Conservation (phyloP, 2,888 invertebrate species). For the Lochmaea capreae region DNA sequence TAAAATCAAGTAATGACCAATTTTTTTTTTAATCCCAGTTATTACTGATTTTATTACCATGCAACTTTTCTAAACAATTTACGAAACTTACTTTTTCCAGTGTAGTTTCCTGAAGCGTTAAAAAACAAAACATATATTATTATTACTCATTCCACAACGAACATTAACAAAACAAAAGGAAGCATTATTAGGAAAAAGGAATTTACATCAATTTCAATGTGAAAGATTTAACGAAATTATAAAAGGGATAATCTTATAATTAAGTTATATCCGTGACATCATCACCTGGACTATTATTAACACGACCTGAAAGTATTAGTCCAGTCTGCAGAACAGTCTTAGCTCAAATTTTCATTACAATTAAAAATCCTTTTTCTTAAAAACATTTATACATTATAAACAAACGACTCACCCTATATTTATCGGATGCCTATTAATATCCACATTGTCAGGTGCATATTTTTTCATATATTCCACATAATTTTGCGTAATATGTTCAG, state of each 20-base stretch:
- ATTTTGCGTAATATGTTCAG: slow-evolving; percentile 70
- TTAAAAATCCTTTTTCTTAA: slow-evolving; percentile 21
- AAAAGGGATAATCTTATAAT: not conserved
- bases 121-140: slow-evolving; percentile 45
- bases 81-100: slow-evolving; percentile 92
- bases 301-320: not conserved
- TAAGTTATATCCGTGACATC: not conserved
- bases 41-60: slow-evolving; percentile 31
- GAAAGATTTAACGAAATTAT: not conserved
- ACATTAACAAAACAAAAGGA: slow-evolving; percentile 19
- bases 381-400: not conserved
- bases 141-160: slow-evolving; percentile 32
- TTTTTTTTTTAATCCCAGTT: too few species aligned
- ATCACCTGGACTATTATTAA: not conserved
- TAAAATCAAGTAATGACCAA: too few species aligned
- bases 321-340: not conserved
- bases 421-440: slow-evolving; percentile 71
- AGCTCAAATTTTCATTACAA: not conserved
- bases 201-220: not conserved
- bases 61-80: slow-evolving; percentile 4
- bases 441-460: slow-evolving; percentile 71
- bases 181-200: slow-evolving; percentile 24
- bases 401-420: slow-evolving; percentile 72
- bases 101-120: slow-evolving; percentile 83
- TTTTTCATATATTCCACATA: slow-evolving; percentile 67